Evolutionary conservation across 2,113 vertebrate genomes (phyloP), one percentile per base, ranked within the genome.

Genomic region (Thunnus thynnus): DNA sequence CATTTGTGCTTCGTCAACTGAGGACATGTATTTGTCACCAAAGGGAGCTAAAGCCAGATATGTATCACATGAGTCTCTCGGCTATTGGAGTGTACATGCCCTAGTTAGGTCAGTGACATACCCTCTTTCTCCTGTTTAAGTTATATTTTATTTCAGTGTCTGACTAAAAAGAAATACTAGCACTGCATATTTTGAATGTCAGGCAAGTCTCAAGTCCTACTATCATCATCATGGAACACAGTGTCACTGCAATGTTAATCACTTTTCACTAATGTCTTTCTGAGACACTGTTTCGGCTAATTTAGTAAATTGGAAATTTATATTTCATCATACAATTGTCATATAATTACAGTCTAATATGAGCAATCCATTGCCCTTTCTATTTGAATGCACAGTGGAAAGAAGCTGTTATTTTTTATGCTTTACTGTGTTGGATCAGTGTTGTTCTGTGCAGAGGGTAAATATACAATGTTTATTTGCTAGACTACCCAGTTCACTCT

Each of bases 1-100:
- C 61, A 85, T 90, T 86, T 81, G 75, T 66, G 66, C 79, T 73
- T 60, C 73, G 76, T 77, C 70, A 72, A 63, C 76, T 67, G 57
- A 76, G 46, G 73, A 52, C 62, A 20, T 80, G 79, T 67, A 75
- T 84, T 70, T 84, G 72, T 80, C 80, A 56, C 78, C 58, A 79
- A 80, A 80, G 48, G 57, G 25, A 76, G 72, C 57, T n/a, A 44
- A 66, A 3, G 11, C 22, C 46, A 67, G 44, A 82, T 70, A 61
- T 80, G 77, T 67, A 75, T 75, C 60, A 75, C 47, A 64, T 41
- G 14, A 13, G 63, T 54, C 44, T 78, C 7, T 30, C 3, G 51
- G 63, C 63, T 13, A 57, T 14, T 44, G 22, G 41, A 60, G 61
- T 47, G 50, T 5, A 50, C 25, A 11, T 17, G 47, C 12, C 50